Base-by-base conservation (phyloP, 2,113 vertebrate species). In the Poeciliopsis retropinna region DNA sequence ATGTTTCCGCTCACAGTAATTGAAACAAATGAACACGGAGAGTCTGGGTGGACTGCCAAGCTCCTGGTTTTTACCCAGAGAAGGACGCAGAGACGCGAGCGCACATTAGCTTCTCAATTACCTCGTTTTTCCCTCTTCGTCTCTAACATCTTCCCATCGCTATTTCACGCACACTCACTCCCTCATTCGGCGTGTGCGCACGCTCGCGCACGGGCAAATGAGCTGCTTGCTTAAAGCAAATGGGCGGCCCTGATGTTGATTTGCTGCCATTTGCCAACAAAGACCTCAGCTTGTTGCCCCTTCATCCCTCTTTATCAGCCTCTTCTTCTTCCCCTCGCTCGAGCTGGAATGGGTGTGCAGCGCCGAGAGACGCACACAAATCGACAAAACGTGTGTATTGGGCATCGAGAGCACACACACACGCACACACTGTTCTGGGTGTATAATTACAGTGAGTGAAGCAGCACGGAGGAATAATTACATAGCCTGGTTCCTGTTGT, bases 381-480 rank as follows among this genome's bases (percentile, higher is more conserved):
- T 37, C 27, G 67, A 72, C 70, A 64, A 10, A 67, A 37, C 54
- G 67, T 73, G 63, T 72, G 27, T 13, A 12, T 37, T 64, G 47
- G 51, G 27, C 70, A 51, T 78, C 44, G 17, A 47, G 61, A 8
- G 19, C 17, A 47, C 44, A 19, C 14, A 47, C 44, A 44, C 41
- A 67, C 73, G 72, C 64, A 60, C 60, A 79, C 68, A 79, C 77
- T 29, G 47, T 79, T 85, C 84, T 71, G 88, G 85, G 88, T 87
- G 88, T 88, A 88, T 93, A 93, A 93, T 93, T 93, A 91, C 87
- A 89, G 85, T 75, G 85, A 91, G 85, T 77, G 84, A 91, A 91
- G 89, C 91, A 91, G 90, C 89, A 87, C 92, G 88, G 79, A 92
- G 90, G 90, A 92, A 91, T 92, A 93, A 93, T 93, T 93, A 88